A percentile compares a stretch with the other conserved stretches of the same genome.
Evolutionary conservation across 2,888 invertebrate species (phyloP).

Genomic region (Polydrusus tereticollis): DNA sequence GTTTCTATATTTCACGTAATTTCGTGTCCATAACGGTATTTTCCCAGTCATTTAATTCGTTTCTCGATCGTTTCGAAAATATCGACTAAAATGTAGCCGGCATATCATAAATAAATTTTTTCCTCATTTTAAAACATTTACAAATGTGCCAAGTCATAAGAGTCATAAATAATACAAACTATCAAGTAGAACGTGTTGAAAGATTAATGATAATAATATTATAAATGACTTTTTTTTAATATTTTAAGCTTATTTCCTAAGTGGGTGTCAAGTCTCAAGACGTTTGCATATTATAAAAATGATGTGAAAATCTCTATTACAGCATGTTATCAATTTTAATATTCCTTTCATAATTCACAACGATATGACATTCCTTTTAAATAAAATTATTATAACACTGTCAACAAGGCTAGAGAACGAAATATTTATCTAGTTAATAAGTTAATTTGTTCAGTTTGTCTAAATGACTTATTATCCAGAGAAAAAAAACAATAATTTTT

Average conservation of each 20-base stretch:
- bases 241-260: constrained; percentile 39
- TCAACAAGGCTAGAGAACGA: too few relatives aligned
- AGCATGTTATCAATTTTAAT: not conserved
- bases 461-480: too few relatives aligned
- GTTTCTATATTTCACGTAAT: constrained; percentile 23
- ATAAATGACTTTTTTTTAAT: constrained; percentile 45
- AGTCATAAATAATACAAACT: constrained; percentile 46
- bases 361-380: not conserved
- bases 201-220: constrained; percentile 43
- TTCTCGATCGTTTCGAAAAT: constrained; percentile 34
- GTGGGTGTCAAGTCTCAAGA: constrained; percentile 23
- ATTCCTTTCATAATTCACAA: not conserved
- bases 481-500: too few relatives aligned
- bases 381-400: too few relatives aligned
- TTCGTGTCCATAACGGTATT: constrained; percentile 28
- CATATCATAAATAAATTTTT: constrained; percentile 38
- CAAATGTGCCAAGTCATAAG: constrained; percentile 40
- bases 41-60: constrained; percentile 36
- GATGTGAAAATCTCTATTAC: not conserved
- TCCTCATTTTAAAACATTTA: constrained; percentile 38
- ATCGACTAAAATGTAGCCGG: constrained; percentile 31
- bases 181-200: constrained; percentile 43
- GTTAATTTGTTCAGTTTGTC: too few relatives aligned
- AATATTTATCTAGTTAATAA: not conserved
- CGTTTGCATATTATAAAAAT: not conserved